Evolutionary conservation across 2,113 vertebrate genomes (phyloP), one percentile per base, ranked within the genome.

Genomic region (Columba livia): DNA sequence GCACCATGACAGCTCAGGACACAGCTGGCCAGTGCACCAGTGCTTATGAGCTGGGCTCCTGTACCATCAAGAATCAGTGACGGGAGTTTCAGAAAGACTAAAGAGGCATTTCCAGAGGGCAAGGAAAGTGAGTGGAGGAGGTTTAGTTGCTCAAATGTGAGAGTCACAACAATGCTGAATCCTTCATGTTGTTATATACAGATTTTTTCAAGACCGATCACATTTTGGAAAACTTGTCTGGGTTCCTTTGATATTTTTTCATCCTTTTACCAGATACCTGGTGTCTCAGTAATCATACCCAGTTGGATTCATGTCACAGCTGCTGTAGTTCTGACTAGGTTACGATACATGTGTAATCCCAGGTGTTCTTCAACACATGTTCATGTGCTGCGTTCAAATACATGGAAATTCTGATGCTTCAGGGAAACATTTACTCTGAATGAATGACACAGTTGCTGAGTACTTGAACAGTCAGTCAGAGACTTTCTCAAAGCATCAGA

Each of bases 331-430:
- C 28, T 34, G 31, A 79, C 18, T 66, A 48, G 36, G 24, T 71
- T 88, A 34, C 44, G 67, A 47, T 56, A 64, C 34, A 36, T 78
- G 28, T 36, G n/a, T 57, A 85, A 66, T 78, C n/a, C 65, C 88
- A 89, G 66, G 75, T 93, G 82, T 79, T 88, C 36, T 58, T 79
- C 74, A 66, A 61, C 85, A 36, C 15, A 11, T 70, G 40, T 73
- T 84, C 72, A 14, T 61, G 36, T 62, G 53, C 75, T 90, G 2
- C n/a, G 51, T 87, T 93, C 72, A 69, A 14, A 25, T 73, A 31
- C 64, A 58, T 85, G 78, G 85, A 65, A 90, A 58, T 51, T 74
- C 80, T 89, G 89, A 62, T 95, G 84, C 89, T 94, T 95, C 67
- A 51, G 93, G 93, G 89, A 92, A 89, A 89, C 69, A 77, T 95